Percentiles rank a stretch among this genome's conserved stretches.
These are phyloP conservation scores for Chondrilla cf. caribensis DNA, from an alignment of 37 sponge, comb jelly and placozoan species.

Conservation along the genomic window DNA sequence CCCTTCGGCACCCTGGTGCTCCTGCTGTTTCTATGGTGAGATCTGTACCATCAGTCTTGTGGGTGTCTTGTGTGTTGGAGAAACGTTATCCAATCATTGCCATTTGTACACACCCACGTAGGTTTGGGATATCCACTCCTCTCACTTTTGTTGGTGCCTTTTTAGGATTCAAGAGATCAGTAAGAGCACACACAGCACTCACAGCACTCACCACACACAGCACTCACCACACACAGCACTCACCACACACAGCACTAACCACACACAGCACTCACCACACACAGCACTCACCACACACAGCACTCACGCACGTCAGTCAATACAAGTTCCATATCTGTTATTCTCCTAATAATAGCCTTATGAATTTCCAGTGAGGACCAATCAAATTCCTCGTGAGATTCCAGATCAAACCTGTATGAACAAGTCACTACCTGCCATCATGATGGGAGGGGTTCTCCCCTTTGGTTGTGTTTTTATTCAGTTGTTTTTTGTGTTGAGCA, in stretches of 20 bases:
- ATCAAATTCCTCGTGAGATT: conserved; percentile 98
- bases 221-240: no score
- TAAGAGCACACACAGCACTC: conserved; percentile 20
- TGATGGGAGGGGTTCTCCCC: conserved; percentile 97
- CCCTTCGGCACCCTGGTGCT: conserved; percentile 95
- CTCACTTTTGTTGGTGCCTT: conserved; percentile 97
- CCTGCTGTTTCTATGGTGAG: conserved; percentile 86
- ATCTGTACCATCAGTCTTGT: background rate
- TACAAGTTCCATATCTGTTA: background rate
- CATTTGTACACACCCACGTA: background rate
- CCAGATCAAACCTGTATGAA: conserved; percentile 91
- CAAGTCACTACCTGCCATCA: conserved; percentile 65
- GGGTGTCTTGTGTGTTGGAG: no score
- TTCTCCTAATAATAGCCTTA: conserved; percentile 34
- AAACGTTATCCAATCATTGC: no score
- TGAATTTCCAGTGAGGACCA: conserved; percentile 83
- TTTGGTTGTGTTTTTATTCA: conserved; percentile 99
- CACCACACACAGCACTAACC: no score
- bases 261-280: no score
- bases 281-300: background rate
- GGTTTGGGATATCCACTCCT: conserved; percentile 93
- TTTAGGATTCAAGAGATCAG: conserved; percentile 87
- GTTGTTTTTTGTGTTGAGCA: conserved; percentile 95
- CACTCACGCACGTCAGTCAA: background rate
- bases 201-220: no score